Percentiles rank a stretch among this genome's conserved stretches.
Conservation (phyloP, 23 tunicate species). For the Trididemnum nubilum region DNA sequence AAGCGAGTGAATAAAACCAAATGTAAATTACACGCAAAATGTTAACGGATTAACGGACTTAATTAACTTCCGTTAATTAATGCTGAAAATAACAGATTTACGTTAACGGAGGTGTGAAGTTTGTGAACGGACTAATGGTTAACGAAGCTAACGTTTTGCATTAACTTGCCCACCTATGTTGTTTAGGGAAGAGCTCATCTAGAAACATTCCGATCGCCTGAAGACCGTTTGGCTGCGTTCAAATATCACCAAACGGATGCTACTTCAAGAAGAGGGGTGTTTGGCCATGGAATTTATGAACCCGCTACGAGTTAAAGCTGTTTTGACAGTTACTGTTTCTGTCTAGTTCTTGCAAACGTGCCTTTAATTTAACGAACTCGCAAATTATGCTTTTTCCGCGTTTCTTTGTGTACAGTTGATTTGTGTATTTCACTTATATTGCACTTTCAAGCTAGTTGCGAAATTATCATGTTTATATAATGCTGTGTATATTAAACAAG, state of each 20-base stretch:
- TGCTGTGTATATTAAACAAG: too few species aligned
- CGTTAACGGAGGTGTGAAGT: too few species aligned
- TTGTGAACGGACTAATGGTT: too few species aligned
- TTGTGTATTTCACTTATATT: neutral
- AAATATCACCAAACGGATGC: constrained; percentile 90
- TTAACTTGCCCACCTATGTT: too few species aligned
- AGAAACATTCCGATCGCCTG: constrained; percentile 85
- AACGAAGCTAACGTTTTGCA: too few species aligned
- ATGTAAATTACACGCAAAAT: too few species aligned
- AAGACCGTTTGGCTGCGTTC: constrained; percentile 58
- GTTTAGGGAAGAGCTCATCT: constrained; percentile 76
- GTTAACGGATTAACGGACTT: too few species aligned
- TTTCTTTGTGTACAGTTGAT: neutral
- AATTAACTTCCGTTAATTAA: too few species aligned
- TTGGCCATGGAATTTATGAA: constrained; percentile 91
- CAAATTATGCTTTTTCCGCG: neutral
- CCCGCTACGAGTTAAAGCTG: constrained; percentile 64
- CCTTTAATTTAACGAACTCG: neutral
- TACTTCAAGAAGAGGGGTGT: constrained; percentile 75
- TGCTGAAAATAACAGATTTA: too few species aligned
- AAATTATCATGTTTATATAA: neutral
- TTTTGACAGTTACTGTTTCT: neutral
- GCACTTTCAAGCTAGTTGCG: neutral
- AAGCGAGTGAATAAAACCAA: too few species aligned
- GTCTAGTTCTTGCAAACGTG: neutral